phyloP scores from a whole-genome alignment of 2,113 vertebrate genomes.

The Istiophorus platypterus region DNA sequence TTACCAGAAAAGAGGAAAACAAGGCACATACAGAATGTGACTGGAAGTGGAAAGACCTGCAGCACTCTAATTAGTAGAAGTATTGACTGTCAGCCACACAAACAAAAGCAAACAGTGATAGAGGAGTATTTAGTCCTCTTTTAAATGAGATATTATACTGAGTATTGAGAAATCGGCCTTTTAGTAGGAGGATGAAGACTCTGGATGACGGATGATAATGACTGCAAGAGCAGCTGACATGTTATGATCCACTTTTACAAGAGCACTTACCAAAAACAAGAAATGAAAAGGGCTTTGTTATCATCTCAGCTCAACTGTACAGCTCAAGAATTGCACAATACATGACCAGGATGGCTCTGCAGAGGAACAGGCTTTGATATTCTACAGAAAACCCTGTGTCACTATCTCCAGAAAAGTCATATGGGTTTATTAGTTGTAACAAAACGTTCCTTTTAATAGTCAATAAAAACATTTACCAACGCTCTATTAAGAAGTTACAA shows the following conservation, averaged over 20 bases:
- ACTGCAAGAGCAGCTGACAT: neutral
- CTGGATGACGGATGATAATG: neutral
- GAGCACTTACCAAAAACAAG: neutral
- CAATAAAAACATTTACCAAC: too few species aligned
- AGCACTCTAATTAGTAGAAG: slow-evolving; percentile 15
- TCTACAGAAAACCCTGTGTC: neutral
- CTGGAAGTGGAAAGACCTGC: slow-evolving; percentile 10
- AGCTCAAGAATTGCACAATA: neutral
- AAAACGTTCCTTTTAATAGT: too few species aligned
- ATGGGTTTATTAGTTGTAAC: neutral
- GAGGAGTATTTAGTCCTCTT: neutral
- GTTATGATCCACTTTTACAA: neutral
- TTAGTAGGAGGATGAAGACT: neutral
- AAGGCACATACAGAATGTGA: neutral
- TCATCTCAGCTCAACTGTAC: neutral
- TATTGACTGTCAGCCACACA: slow-evolving; percentile 30
- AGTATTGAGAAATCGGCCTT: neutral
- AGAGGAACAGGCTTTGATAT: neutral
- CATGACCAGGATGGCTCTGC: neutral
- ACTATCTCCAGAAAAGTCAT: neutral
- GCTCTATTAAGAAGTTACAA: neutral
- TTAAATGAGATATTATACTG: neutral
- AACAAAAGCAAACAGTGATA: slow-evolving; percentile 9
- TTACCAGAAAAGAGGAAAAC: neutral
- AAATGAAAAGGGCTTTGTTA: neutral